Base-by-base conservation (phyloP, 2,888 invertebrate genomes). In the Drosophila prostipennis region DNA sequence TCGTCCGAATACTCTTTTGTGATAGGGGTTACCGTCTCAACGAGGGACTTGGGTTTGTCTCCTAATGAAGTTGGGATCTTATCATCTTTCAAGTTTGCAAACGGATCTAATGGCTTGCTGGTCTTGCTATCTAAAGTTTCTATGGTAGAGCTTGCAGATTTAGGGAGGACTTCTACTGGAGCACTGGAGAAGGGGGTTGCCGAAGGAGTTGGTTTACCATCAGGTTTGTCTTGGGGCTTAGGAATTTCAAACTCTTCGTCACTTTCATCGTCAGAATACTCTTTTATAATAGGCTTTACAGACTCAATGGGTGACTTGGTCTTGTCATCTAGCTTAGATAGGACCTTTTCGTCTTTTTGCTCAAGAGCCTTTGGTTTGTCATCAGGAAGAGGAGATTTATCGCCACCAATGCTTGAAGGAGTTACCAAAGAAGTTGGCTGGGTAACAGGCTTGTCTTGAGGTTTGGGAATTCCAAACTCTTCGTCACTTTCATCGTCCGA, bases 401-500 rank as follows among this genome's bases (percentile, higher is more conserved):
- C 23, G 4, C 5, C 39, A 14, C 23, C 13, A 3, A 6, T 6
- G 3, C 7, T 26, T 4, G n/a, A 8, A 8, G 48, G 48, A 14
- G 48, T 13, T 32, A 2, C 3, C 11, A 11, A 8, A 14, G 37
- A n/a, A 37, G 37, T n/a, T 6, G 37, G n/a, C 4, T 37, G 13
- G 13, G 5, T 37, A n/a, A 37, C 40, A 16, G 40, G 40, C 4
- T 16, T 40, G 40, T 40, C 40, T 8, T 40, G 14, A 16, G 16
- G 16, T 1, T 10, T 40, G 2, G 40, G 16, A 40, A 40, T 16
- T 8, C 16, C 10, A 16, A 16, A 14, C 40, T 40, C 40, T 13
- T 46, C 40, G 36, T 54, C 59, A 36, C 48, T 51, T 16, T 67
- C 59, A 16, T 60, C 51, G 19, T 54, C 55, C 32, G 51, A 67